phyloP scores from a whole-genome alignment of 2,888 invertebrate genomes.

The Dione vanillae region DNA sequence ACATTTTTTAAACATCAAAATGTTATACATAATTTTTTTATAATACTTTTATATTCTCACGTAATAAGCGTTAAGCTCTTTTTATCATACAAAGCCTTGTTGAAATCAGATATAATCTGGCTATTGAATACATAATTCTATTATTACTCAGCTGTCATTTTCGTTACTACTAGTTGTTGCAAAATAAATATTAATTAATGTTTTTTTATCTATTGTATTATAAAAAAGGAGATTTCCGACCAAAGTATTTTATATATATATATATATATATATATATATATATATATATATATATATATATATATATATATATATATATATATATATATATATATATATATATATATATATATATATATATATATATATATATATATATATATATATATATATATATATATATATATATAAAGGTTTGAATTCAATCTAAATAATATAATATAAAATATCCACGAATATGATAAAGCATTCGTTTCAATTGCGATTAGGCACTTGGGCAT shows the following conservation, averaged over 20 bases:
- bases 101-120: constrained; percentile 11
- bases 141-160: not conserved
- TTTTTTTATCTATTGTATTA: not conserved
- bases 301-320: too few relatives aligned
- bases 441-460: constrained; percentile 50
- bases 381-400: too few relatives aligned
- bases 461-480: constrained; percentile 47
- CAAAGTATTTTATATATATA: too few relatives aligned
- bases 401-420: not conserved
- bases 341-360: too few relatives aligned
- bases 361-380: too few relatives aligned
- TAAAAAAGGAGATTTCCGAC: not conserved
- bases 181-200: not conserved
- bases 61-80: constrained; percentile 3
- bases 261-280: too few relatives aligned
- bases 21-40: not conserved
- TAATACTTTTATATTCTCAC: not conserved
- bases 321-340: too few relatives aligned
- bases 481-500: constrained; percentile 44
- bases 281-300: too few relatives aligned
- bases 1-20: not conserved
- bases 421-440: constrained; percentile 8
- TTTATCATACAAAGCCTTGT: not conserved
- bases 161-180: not conserved
- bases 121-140: constrained; percentile 5